Base-by-base conservation (phyloP, 2,888 invertebrate species). In the Drosophila melanosoma region DNA sequence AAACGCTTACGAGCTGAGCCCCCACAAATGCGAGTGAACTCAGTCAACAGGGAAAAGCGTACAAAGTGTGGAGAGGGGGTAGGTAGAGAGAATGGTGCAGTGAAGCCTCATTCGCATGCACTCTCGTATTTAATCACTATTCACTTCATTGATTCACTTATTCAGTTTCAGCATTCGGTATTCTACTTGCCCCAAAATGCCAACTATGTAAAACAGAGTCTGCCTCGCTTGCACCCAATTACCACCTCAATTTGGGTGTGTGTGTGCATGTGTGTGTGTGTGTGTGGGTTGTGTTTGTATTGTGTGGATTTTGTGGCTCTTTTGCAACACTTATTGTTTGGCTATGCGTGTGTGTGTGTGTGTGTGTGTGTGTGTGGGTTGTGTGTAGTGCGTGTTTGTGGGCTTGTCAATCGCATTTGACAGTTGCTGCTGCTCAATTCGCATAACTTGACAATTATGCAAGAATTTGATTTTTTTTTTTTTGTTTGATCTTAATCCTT, bases 101-200 rank as follows among this genome's bases (percentile, higher is more conserved):
- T 35, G 54, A n/a, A 56, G 56, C 57, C 32, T 26, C 70, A 56
- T 49, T 23, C 69, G 49, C 54, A 63, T 48, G 32, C 67, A 51
- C 29, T 71, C 65, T 71, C 65, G 81, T 64, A 82, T 86, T 82
- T 86, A 82, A 82, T 83, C 82, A 86, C 83, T 81, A 86, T 83
- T 77, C 86, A 82, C 82, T 83, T 83, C 81, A 86, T 83, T 86
- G 82, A 86, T 77, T 86, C 86, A 86, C 74, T 82, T 82, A 86
- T 83, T 86, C 86, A 86, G 83, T 83, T 77, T 71, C 65, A 60
- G 76, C 74, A 70, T 81, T 74, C 74, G 35, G 36, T 48, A 62
- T 62, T 66, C 61, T 57, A 20, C 63, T 36, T 42, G 42, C 62
- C 69, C 62, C 52, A 72, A 82, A 84, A 84, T 82, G 69, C 82